These are phyloP conservation scores for Aethes cnicana DNA, from an alignment of 2,888 invertebrate genomes.

Conservation along the genomic window DNA sequence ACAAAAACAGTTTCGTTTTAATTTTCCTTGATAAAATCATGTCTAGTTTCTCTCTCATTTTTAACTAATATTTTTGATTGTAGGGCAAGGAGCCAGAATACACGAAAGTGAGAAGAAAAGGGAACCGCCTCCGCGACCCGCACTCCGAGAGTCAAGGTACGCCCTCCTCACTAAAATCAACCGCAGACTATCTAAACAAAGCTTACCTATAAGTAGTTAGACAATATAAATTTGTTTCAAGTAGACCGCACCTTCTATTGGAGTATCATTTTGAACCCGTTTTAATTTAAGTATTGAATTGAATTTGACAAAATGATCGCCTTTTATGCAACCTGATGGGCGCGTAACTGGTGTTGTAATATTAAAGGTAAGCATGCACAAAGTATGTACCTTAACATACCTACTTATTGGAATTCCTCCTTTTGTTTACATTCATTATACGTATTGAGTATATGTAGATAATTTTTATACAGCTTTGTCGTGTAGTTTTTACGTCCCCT, in stretches of 20 bases:
- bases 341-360: slow-evolving; percentile 80
- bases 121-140: slow-evolving; percentile 88
- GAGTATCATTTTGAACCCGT: slow-evolving; percentile 71
- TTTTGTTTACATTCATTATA: slow-evolving; percentile 13
- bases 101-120: slow-evolving; percentile 92
- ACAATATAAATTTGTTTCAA: slow-evolving; percentile 67
- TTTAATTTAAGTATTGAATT: slow-evolving; percentile 72
- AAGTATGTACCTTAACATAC: slow-evolving; percentile 65
- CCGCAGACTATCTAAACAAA: slow-evolving; percentile 41
- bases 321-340: slow-evolving; percentile 81
- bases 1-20: no score
- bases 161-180: slow-evolving; percentile 17
- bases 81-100: slow-evolving; percentile 91
- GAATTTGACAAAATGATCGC: slow-evolving; percentile 78
- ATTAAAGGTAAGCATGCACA: slow-evolving; percentile 81
- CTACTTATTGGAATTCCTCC: slow-evolving; percentile 42
- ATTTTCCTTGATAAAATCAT: no score
- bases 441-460: slow-evolving; percentile 7
- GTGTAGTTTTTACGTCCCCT: slow-evolving; percentile 1
- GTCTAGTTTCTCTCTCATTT: no score
- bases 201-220: slow-evolving; percentile 77
- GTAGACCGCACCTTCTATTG: slow-evolving; percentile 75
- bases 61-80: slow-evolving; percentile 35
- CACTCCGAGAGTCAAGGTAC: slow-evolving; percentile 93
- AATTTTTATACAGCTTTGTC: slow-evolving; percentile 2